Conservation (phyloP, 2,888 invertebrate species). For the Chloromyia formosa region DNA sequence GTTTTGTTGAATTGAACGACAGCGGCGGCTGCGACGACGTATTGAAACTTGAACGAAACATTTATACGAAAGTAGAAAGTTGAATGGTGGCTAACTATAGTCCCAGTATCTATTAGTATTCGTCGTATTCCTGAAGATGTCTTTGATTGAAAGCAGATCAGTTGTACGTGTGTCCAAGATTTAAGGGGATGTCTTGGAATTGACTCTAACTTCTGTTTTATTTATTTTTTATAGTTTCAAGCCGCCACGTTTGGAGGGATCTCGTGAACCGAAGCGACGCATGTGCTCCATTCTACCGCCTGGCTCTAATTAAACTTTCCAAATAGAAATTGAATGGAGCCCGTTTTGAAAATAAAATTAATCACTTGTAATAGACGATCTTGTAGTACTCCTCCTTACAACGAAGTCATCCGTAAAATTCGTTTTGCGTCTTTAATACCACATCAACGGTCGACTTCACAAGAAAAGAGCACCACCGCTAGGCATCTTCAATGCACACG, state of each 20-base stretch:
- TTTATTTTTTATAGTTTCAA: no score
- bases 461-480: conserved; percentile 33
- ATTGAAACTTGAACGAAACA: background rate
- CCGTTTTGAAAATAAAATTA: no score
- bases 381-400: conserved; percentile 15
- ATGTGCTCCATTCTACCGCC: no score
- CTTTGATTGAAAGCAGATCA: conserved; percentile 40
- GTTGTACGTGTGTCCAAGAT: background rate
- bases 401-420: background rate
- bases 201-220: no score
- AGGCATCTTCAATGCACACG: conserved; percentile 28
- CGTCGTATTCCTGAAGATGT: conserved; percentile 26
- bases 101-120: background rate
- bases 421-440: background rate
- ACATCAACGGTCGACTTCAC: background rate
- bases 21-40: background rate
- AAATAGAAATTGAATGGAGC: no score
- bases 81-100: background rate
- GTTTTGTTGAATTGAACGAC: conserved; percentile 2
- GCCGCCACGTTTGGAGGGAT: no score
- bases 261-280: no score
- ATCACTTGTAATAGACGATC: no score
- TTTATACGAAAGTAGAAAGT: conserved; percentile 34
- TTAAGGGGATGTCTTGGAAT: background rate
- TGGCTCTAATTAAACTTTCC: no score